These are phyloP conservation scores for Zeuzera pyrina DNA, from an alignment of 2,888 invertebrate genomes.

Conservation along the genomic window DNA sequence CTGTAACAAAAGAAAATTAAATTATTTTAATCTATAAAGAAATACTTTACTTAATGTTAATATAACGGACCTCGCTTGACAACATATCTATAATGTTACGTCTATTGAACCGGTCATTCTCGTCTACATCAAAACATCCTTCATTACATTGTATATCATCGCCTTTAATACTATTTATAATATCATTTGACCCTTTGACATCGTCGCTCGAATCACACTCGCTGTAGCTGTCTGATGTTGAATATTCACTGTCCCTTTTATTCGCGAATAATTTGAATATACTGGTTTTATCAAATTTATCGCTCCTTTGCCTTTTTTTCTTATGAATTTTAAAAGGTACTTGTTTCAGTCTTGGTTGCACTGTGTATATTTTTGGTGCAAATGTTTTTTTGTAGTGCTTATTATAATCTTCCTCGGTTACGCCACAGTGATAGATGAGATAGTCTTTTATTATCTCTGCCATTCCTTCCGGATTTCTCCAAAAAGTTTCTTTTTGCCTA, in stretches of 20 bases:
- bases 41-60: too few relatives aligned
- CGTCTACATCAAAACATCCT: too few relatives aligned
- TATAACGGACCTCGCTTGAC: constrained; percentile 19
- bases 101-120: too few relatives aligned
- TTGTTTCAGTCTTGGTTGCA: constrained; percentile 48
- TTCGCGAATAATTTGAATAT: constrained; percentile 53
- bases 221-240: constrained; percentile 62
- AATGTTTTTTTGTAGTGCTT: constrained; percentile 31
- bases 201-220: constrained; percentile 51
- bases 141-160: too few relatives aligned
- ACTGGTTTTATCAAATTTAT: constrained; percentile 51
- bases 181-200: too few relatives aligned
- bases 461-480: constrained; percentile 53
- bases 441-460: constrained; percentile 61
- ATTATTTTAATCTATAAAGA: too few relatives aligned
- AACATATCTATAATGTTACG: constrained; percentile 9
- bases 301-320: constrained; percentile 33
- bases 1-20: constrained; percentile 67
- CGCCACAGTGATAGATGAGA: constrained; percentile 53
- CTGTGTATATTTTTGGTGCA: constrained; percentile 27
- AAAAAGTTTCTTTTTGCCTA: constrained; percentile 48
- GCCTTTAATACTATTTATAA: too few relatives aligned
- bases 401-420: constrained; percentile 56
- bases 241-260: constrained; percentile 48
- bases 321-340: constrained; percentile 62